Evolutionary conservation across 2,888 invertebrate genomes (phyloP), one percentile per base, ranked within the genome.

Genomic region (Horisme vitalbata): DNA sequence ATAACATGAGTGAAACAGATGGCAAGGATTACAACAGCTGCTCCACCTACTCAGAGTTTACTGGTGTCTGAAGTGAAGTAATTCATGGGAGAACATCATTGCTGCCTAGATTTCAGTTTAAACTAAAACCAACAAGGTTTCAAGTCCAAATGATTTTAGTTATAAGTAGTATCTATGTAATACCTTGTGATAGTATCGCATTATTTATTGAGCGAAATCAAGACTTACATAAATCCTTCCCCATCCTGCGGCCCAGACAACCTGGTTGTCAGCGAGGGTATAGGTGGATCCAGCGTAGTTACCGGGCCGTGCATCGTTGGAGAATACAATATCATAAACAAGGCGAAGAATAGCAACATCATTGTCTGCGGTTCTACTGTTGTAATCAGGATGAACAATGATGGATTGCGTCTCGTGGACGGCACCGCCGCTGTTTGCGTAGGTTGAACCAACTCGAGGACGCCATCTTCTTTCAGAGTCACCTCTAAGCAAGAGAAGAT

Each of bases 161-260:
- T n/a, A n/a, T n/a, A n/a, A n/a, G n/a, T n/a, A n/a, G n/a, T n/a
- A n/a, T n/a, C n/a, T n/a, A n/a, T n/a, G n/a, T n/a, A n/a, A n/a
- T n/a, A n/a, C n/a, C n/a, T n/a, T n/a, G n/a, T n/a, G n/a, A n/a
- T n/a, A n/a, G n/a, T n/a, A n/a, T n/a, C n/a, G n/a, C n/a, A n/a
- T n/a, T n/a, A n/a, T n/a, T n/a, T n/a, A n/a, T n/a, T n/a, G n/a
- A n/a, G n/a, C 7, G n/a, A 9, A 10, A 27, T 11, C 8, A 2
- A 12, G 5, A 24, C 76, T 71, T 55, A 78, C 79, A 4, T 52
- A 52, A 38, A 57, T 71, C 5, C 45, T 9, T 2, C 82, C 82
- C 80, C 82, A 82, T 48, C 82, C 81, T 12, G 74, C 57, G 14
- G 76, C 75, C 71, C 67, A 73, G 0, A 80, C 75, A 1, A 45